Percentiles rank a stretch among this genome's conserved stretches.
Conservation (phyloP, 2,797 vertebrate species). For the Micrastur ruficollis region DNA sequence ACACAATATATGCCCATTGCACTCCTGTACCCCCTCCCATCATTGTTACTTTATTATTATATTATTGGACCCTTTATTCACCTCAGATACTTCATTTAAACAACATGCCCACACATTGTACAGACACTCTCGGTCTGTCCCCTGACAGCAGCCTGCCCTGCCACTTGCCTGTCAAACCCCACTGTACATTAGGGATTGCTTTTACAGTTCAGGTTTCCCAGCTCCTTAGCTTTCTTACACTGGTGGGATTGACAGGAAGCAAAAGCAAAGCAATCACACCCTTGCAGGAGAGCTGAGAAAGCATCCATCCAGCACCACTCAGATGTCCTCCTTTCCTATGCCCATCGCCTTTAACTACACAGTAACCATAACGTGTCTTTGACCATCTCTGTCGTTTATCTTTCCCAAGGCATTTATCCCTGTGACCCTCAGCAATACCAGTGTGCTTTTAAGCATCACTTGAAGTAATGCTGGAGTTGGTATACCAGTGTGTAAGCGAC, state of each 20-base stretch:
- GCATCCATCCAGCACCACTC: not conserved
- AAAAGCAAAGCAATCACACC: not conserved
- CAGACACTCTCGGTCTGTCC: not conserved
- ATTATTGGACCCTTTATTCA: not conserved
- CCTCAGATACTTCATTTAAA: no score
- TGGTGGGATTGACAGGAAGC: not conserved
- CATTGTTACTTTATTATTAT: not conserved
- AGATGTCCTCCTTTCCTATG: not conserved
- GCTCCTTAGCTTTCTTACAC: not conserved
- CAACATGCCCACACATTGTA: no score
- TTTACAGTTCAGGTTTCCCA: not conserved
- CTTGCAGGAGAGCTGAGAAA: rapidly evolving
- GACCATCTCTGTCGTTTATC: not conserved
- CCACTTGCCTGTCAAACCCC: not conserved
- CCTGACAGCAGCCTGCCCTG: not conserved
- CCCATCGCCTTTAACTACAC: not conserved
- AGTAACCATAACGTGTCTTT: not conserved
- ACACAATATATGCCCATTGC: not conserved
- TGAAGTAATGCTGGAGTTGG: not conserved
- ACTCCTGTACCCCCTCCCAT: no score
- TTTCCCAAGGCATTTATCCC: not conserved
- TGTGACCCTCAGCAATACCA: not conserved
- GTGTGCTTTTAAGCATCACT: no score
- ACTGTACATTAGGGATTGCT: not conserved
- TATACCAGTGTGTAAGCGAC: not conserved